Base-by-base conservation (phyloP, 2,797 vertebrate species). In the Streptopelia turtur region DNA sequence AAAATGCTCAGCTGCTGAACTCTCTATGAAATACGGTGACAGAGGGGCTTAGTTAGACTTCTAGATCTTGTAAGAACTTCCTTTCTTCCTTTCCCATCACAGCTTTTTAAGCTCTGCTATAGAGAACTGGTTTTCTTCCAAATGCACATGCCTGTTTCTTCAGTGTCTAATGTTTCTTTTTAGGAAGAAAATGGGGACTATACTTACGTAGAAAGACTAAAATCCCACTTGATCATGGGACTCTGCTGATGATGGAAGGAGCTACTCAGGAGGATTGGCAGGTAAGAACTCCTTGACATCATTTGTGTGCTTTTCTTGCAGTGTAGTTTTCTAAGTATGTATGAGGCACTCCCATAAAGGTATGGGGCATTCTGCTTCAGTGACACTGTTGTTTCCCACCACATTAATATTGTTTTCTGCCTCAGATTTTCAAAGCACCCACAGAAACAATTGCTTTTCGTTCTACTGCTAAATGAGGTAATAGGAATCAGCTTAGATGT, bases 181-280 rank as follows among this genome's bases (percentile, higher is more conserved):
- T 86, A 99, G 99, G 99, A 99, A 85, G 99, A 99, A 45, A 96
- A 98, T 5, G 98, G 98, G 22, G 99, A 99, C 94, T 99, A 98
- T 96, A 99, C 98, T 0, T 99, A 99, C 0, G 97, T 98, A 71
- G 98, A 99, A 85, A 98, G 95, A 77, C 82, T 99, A 31, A 98
- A 72, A 97, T 99, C 75, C 99, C 99, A 18, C 97, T 99, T 83
- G 97, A 96, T 89, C 99, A 99, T 0, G 99, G 99, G 45, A 98
- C 98, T 28, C 98, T 99, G 72, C 94, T 99, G 85, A 52, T 99
- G 69, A 99, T 99, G 99, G 99, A 99, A 71, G 99, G 99, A 89
- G 98, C 99, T 22, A 99, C 98, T 1, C 99, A 99, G 93, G 98
- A 98, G 4, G 99, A 99, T 22, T 99, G 99, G 99, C 99, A 99